A percentile compares a stretch with the other conserved stretches of the same genome.
These are phyloP conservation scores for Argentina silus DNA, from an alignment of 2,797 vertebrate species.

Conservation along the genomic window DNA sequence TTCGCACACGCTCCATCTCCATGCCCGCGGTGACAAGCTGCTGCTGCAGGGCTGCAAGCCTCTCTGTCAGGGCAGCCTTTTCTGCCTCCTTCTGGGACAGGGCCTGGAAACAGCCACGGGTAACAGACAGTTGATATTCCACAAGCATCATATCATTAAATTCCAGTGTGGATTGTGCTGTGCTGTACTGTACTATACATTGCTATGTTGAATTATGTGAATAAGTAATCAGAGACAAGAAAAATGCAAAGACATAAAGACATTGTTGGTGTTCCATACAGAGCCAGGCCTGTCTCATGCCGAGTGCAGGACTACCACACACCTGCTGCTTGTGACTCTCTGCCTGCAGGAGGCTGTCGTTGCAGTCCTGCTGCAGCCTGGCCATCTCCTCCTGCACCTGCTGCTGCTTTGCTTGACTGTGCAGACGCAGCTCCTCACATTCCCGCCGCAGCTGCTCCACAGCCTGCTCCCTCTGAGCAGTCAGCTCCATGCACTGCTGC, in stretches of 20 bases:
- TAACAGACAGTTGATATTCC: background rate
- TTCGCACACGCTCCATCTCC: constrained; percentile 67
- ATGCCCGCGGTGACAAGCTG: constrained; percentile 66
- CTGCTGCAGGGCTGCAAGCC: constrained; percentile 66
- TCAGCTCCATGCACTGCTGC: constrained; percentile 68
- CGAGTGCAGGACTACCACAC: constrained; percentile 5
- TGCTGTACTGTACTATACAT: too few species aligned
- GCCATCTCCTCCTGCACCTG: constrained; percentile 77
- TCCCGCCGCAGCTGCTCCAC: constrained; percentile 71
- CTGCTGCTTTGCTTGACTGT: constrained; percentile 67
- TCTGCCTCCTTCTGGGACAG: constrained; percentile 81
- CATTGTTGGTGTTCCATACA: too few species aligned
- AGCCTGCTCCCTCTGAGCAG: constrained; percentile 68
- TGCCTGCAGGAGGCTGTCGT: constrained; percentile 75
- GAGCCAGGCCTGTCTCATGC: too few species aligned
- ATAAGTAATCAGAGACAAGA: constrained; percentile 20
- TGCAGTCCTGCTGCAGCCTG: constrained; percentile 74
- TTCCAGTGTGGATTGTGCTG: too few species aligned
- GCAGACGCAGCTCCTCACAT: constrained; percentile 71
- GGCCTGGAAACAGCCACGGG: constrained; percentile 66
- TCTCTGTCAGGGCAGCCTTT: constrained; percentile 69
- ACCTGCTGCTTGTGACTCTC: constrained; percentile 86
- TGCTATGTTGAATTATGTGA: too few species aligned
- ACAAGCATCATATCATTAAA: too few species aligned
- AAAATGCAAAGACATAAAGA: background rate